Conservation (phyloP, 2,888 invertebrate species). For the Netelia melanura region DNA sequence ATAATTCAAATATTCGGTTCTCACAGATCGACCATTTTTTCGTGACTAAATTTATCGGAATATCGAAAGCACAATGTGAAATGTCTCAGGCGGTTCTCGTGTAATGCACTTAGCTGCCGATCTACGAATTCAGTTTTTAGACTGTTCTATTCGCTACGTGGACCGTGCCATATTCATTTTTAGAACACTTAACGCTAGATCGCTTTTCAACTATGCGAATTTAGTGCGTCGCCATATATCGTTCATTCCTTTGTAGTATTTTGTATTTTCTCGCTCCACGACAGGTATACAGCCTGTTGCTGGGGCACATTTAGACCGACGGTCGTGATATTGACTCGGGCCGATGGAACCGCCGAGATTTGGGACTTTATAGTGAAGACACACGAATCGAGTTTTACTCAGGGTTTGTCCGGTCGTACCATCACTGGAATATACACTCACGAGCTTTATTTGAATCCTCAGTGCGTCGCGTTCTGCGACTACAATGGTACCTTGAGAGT, state of each 20-base stretch:
- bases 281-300: constrained; percentile 87
- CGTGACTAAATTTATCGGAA: no score
- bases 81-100: no score
- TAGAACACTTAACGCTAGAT: constrained; percentile 9
- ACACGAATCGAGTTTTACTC: constrained; percentile 89
- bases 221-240: neutral
- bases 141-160: neutral
- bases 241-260: constrained; percentile 9
- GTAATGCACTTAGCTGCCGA: no score
- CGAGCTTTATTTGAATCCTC: constrained; percentile 86
- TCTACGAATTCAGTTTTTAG: no score
- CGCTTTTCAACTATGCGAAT: constrained; percentile 19
- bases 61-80: no score
- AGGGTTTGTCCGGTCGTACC: constrained; percentile 87
- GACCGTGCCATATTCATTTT: neutral
- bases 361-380: constrained; percentile 92
- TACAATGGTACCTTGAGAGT: constrained; percentile 89
- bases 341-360: constrained; percentile 91
- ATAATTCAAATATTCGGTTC: no score
- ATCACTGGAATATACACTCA: constrained; percentile 89
- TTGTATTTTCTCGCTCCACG: constrained; percentile 13
- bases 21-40: no score
- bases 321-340: constrained; percentile 89
- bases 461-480: constrained; percentile 89
- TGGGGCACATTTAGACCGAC: constrained; percentile 93